Base-by-base conservation (phyloP, 2,888 invertebrate genomes). In the Odontocolon sp. region DNA sequence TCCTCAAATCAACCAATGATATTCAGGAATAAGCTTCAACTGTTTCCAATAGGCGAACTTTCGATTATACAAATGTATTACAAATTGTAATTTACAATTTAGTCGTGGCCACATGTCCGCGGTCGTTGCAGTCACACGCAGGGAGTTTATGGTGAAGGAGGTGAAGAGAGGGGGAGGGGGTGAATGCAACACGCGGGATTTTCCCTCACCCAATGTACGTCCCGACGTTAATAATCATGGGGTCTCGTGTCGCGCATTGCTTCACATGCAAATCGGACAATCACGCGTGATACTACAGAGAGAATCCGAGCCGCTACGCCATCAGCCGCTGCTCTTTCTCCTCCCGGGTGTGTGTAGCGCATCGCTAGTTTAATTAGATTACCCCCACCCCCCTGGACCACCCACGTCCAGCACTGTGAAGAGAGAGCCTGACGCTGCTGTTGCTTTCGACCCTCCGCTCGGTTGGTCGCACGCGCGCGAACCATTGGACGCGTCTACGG, bases 231-330 rank as follows among this genome's bases (percentile, higher is more conserved):
- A 87, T 87, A 85, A 87, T 85, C 83, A 82, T 80, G 77, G 81
- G 81, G 81, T 79, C 77, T 79, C 71, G 79, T 80, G 79, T 80
- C 76, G 79, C 71, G 73, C 76, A 80, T 85, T 85, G 83, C 83
- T 85, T 86, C 83, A 83, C 85, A 86, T 87, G 87, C 84, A 87
- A 87, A 86, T 87, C 86, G 84, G 82, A 86, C 84, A 86, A 87
- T 87, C 85, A 82, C 80, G 81, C 76, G 82, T 81, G 84, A 85
- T 86, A 85, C 73, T 50, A 64, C 28, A 9, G 14, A 50, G 61
- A 21, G 47, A 63, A 72, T 68, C 26, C 36, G 54, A 76, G 26
- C 40, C 42, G 36, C 23, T 40, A 14, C 56, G 31, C 33, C 59
- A 31, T 40, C 50, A 18, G 31, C 45, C 28, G 28, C 31, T 38